A percentile compares a stretch with the other conserved stretches of the same genome.
These are phyloP conservation scores for Thysanoteuthis rhombus DNA, from an alignment of 2,888 invertebrate genomes.

Conservation along the genomic window DNA sequence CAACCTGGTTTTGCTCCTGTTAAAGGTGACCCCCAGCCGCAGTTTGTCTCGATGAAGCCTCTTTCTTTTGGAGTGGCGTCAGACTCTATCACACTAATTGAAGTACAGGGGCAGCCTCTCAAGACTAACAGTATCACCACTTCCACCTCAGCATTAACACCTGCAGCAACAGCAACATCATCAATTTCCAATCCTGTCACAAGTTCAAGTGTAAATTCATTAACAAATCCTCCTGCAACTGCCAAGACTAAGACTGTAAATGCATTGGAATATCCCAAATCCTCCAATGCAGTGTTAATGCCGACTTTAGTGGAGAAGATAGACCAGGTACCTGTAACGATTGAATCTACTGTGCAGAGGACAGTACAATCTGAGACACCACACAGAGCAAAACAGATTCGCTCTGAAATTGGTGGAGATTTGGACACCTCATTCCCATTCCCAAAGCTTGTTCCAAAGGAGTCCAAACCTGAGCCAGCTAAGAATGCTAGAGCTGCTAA, in stretches of 20 bases:
- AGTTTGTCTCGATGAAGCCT: conserved; percentile 19
- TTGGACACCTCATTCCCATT: conserved; percentile 19
- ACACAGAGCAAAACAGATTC: not conserved
- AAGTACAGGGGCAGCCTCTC: not conserved
- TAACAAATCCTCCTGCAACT: not conserved
- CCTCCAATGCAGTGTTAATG: not conserved
- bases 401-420: not conserved
- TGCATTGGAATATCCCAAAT: not conserved
- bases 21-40: not conserved
- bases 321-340: not conserved
- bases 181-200: conserved; percentile 13
- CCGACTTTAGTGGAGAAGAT: not conserved
- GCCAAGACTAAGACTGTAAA: not conserved
- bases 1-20: not conserved
- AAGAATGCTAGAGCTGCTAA: not conserved
- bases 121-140: not conserved
- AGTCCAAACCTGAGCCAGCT: not conserved
- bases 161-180: not conserved
- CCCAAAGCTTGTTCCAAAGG: not conserved
- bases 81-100: conserved; percentile 23
- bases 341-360: not conserved
- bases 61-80: not conserved
- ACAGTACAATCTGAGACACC: not conserved
- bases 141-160: not conserved
- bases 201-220: conserved; percentile 2